Conservation (phyloP, 2,113 vertebrate species). For the Stictonetta naevosa region DNA sequence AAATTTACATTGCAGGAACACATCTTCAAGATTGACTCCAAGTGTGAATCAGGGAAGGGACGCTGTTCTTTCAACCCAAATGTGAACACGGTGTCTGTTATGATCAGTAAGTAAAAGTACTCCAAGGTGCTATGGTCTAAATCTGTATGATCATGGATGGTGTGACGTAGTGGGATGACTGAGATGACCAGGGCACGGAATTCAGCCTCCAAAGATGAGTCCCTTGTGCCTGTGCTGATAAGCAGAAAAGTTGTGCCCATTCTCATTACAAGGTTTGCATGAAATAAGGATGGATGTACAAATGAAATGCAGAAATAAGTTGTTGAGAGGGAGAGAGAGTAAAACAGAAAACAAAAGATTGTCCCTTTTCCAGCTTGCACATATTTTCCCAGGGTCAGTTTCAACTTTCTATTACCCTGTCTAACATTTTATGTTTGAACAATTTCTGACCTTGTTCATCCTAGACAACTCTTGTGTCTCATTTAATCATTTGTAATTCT, state of each 20-base stretch:
- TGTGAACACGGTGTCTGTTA: constrained; percentile 95
- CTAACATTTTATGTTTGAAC: constrained; percentile 20
- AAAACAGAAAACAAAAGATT: neutral
- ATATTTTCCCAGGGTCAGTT: constrained; percentile 43
- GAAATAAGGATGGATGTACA: neutral
- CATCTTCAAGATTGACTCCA: constrained; percentile 91
- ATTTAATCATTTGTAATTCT: constrained; percentile 41
- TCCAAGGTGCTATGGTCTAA: neutral
- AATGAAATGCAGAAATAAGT: neutral
- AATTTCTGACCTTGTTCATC: constrained; percentile 50
- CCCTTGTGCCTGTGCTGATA: neutral
- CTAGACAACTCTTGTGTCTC: constrained; percentile 17
- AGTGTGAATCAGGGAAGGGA: constrained; percentile 94
- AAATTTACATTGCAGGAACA: constrained; percentile 85
- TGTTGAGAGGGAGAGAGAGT: neutral
- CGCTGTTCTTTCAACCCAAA: constrained; percentile 96
- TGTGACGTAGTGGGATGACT: neutral
- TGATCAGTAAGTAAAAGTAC: constrained; percentile 92
- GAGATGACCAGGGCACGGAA: neutral
- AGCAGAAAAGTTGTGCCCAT: neutral
- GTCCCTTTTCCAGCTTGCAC: neutral
- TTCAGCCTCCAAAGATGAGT: neutral
- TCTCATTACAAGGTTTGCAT: neutral
- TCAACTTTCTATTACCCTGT: constrained; percentile 2
- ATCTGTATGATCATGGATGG: accelerated